Evolutionary conservation across 1,140 invertebrate genomes (phyloP).

Genomic region (Aphelinus atriplicis): DNA sequence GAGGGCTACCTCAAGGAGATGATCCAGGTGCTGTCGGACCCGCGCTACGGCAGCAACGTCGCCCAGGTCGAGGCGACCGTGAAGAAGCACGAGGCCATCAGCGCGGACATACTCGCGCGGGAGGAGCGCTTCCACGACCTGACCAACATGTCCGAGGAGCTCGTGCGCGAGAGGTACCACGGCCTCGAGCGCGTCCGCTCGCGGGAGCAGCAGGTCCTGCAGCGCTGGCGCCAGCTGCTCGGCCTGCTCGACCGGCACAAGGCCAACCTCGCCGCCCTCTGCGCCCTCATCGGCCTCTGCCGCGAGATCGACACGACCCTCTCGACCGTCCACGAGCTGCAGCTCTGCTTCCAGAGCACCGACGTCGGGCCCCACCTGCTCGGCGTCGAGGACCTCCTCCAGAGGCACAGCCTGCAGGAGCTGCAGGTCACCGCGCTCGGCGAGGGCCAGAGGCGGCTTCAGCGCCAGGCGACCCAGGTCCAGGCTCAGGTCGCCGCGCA

Average conservation of each 20-base stretch:
- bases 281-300: conserved; percentile 84
- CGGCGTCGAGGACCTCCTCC: conserved; percentile 91
- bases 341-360: conserved; percentile 84
- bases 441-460: conserved; percentile 82
- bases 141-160: conserved; percentile 89
- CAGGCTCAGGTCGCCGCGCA: conserved; percentile 29
- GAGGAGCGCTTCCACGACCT: conserved; percentile 95
- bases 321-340: conserved; percentile 82
- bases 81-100: conserved; percentile 98
- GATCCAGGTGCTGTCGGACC: conserved; percentile 94
- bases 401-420: conserved; percentile 75
- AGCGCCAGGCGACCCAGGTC: conserved; percentile 70
- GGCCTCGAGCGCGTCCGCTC: conserved; percentile 83
- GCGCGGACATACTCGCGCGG: conserved; percentile 94
- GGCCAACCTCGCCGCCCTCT: conserved; percentile 78
- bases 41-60: conserved; percentile 89
- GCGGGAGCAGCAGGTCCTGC: conserved; percentile 87
- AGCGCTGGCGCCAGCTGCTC: conserved; percentile 88
- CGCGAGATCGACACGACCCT: conserved; percentile 92
- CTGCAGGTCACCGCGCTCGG: conserved; percentile 88
- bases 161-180: conserved; percentile 92
- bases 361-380: conserved; percentile 92
- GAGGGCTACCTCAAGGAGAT: conserved; percentile 98
- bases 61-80: conserved; percentile 95
- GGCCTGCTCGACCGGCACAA: conserved; percentile 88